Percentiles rank a stretch among this genome's conserved stretches.
These are phyloP conservation scores for Meandrusa payeni DNA, from an alignment of 2,888 invertebrate genomes.

Conservation along the genomic window DNA sequence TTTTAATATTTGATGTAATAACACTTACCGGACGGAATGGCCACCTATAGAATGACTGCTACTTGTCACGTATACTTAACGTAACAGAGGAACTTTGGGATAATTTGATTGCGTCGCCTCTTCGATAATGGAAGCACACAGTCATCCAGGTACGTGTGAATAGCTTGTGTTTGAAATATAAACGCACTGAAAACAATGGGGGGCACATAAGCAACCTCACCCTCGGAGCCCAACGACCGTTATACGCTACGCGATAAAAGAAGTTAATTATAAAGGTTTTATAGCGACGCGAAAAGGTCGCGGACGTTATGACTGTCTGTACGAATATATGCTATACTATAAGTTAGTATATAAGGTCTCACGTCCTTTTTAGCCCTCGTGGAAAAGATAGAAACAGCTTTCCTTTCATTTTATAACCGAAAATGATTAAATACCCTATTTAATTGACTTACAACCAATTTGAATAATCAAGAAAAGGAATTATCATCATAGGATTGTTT, in stretches of 20 bases:
- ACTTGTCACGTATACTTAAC: slow-evolving; percentile 22
- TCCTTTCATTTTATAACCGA: too few species aligned
- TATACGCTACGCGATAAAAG: slow-evolving; percentile 23
- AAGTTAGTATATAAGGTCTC: too few species aligned
- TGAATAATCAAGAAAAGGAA: too few species aligned
- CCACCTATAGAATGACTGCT: slow-evolving; percentile 16
- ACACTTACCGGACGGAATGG: slow-evolving; percentile 23
- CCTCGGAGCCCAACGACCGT: neutral
- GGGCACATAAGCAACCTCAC: neutral
- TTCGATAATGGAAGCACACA: slow-evolving; percentile 23
- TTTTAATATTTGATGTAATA: slow-evolving; percentile 23
- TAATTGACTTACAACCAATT: too few species aligned
- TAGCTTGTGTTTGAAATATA: slow-evolving; percentile 4
- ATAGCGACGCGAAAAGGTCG: slow-evolving; percentile 20
- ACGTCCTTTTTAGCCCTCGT: too few species aligned
- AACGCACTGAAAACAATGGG: slow-evolving; percentile 10
- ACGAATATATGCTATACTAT: too few species aligned
- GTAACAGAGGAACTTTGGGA: slow-evolving; percentile 26
- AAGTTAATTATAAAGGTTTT: slow-evolving; percentile 29
- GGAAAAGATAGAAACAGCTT: too few species aligned
- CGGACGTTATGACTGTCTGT: slow-evolving; percentile 26
- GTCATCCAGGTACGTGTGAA: slow-evolving; percentile 21
- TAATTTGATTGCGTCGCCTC: slow-evolving; percentile 24
- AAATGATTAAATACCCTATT: too few species aligned
- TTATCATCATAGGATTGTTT: too few species aligned